Conservation (phyloP, 53 echinoderm and acorn worm species). For the Echinometra lucunter region DNA sequence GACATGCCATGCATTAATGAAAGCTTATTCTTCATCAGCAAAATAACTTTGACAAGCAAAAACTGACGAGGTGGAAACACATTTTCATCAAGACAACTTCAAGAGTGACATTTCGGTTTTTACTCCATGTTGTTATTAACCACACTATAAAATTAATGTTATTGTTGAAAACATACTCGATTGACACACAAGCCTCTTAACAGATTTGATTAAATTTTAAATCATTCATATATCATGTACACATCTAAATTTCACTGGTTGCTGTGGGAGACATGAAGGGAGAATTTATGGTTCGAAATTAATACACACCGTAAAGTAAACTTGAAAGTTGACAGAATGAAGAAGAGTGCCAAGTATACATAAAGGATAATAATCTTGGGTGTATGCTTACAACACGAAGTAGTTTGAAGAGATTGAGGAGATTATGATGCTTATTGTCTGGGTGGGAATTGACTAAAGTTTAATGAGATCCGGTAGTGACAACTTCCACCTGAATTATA, state of each 20-base stretch:
- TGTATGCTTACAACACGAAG: no score
- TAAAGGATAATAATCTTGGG: no score
- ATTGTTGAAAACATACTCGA: not conserved
- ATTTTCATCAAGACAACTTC: not conserved
- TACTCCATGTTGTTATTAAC: not conserved
- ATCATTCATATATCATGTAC: not conserved
- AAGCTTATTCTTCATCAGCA: not conserved
- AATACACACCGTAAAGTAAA: not conserved
- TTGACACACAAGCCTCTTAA: not conserved
- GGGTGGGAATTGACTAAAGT: no score
- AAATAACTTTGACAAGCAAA: not conserved
- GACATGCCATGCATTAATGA: not conserved
- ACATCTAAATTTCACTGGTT: not conserved
- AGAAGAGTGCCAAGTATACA: no score
- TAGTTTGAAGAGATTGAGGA: no score
- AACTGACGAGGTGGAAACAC: not conserved
- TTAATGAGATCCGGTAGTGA: no score
- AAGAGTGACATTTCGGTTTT: not conserved
- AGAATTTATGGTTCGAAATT: no score
- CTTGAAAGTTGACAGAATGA: no score
- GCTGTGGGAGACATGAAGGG: not conserved
- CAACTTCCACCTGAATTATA: no score
- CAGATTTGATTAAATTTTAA: not conserved
- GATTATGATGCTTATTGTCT: no score
- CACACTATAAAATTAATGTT: not conserved